phyloP scores from a whole-genome alignment of 2,797 vertebrate genomes.

The Pampus argenteus region DNA sequence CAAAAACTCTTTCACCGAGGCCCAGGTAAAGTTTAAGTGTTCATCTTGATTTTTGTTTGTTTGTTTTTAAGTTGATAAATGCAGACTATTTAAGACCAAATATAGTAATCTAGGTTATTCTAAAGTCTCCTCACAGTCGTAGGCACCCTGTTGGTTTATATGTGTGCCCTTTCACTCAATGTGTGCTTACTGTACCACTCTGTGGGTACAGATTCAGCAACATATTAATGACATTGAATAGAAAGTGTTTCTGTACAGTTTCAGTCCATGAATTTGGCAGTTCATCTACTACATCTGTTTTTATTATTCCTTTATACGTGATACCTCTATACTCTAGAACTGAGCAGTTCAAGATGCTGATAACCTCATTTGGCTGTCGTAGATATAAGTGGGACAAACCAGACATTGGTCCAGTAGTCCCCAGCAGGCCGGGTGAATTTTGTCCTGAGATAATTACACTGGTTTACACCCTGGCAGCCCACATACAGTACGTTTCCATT shows the following conservation, averaged over 20 bases:
- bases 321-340: neutral
- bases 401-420: neutral
- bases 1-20: neutral
- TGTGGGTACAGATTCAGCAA: neutral
- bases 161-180: neutral
- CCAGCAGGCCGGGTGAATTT: conserved; percentile 6
- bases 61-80: neutral
- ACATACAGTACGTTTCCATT: conserved; percentile 5
- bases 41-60: neutral
- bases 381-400: conserved; percentile 27
- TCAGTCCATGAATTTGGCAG: conserved; percentile 5
- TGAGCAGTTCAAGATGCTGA: conserved; percentile 1
- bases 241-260: neutral
- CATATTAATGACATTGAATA: neutral
- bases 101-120: neutral
- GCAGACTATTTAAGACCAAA: neutral
- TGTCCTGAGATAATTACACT: conserved; percentile 29
- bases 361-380: neutral
- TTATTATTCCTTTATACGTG: neutral
- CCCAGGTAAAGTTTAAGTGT: neutral
- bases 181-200: neutral
- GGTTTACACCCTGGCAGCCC: conserved; percentile 13
- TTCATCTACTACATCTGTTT: neutral
- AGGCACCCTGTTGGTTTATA: neutral
- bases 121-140: neutral